A percentile compares a stretch with the other conserved stretches of the same genome.
phyloP scores from a whole-genome alignment of 2,113 vertebrate genomes.

The Emydocephalus ijimae region DNA sequence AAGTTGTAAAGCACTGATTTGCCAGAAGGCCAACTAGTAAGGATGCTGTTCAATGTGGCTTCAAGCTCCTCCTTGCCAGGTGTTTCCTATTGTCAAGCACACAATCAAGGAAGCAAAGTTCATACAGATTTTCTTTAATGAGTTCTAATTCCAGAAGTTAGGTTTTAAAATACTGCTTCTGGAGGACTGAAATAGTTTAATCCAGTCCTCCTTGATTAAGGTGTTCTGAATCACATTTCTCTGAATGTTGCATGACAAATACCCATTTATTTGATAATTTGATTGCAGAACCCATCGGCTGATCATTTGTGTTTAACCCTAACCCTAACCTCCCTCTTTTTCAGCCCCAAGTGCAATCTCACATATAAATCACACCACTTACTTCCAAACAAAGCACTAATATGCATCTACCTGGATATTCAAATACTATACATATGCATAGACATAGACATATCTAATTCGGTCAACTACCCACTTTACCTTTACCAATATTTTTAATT shows the following conservation, averaged over 20 bases:
- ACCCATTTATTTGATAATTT: neutral
- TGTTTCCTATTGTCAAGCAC: neutral
- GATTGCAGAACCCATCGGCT: neutral
- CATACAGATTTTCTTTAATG: neutral
- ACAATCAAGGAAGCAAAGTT: neutral
- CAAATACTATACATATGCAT: neutral
- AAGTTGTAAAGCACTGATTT: neutral
- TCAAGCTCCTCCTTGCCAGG: neutral
- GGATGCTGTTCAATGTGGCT: neutral
- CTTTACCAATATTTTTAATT: neutral
- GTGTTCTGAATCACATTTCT: neutral
- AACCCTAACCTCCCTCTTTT: neutral
- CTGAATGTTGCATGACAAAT: neutral
- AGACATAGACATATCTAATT: neutral
- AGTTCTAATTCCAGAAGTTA: neutral
- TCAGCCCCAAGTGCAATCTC: neutral
- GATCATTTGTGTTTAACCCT: neutral
- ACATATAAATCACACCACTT: neutral
- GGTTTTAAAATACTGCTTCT: neutral
- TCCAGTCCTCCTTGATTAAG: neutral
- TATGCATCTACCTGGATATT: neutral
- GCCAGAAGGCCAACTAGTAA: neutral
- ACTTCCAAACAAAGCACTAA: neutral
- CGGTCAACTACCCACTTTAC: neutral
- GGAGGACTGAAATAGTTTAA: neutral